Base-by-base conservation (phyloP, 2,113 vertebrate genomes). In the Sapayoa aenigma region DNA sequence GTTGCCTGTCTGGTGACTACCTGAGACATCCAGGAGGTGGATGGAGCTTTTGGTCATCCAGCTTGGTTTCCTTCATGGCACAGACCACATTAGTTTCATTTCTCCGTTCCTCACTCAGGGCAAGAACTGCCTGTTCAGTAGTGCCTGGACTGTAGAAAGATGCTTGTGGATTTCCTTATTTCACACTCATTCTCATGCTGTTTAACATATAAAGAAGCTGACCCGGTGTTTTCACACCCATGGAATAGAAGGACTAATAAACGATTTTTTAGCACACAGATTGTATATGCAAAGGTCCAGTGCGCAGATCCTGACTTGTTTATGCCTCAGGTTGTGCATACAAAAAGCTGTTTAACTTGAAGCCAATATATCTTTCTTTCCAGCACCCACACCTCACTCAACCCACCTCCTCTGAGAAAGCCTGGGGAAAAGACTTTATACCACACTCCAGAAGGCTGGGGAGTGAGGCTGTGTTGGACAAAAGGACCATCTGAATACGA, bases 271-370 rank as follows among this genome's bases (percentile, higher is more conserved):
- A 79, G 80, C 42, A 39, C 86, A 67, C 52, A 50, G 76, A 85
- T 77, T 93, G 93, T 94, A 11, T 95, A 95, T 97, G 96, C 94
- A 96, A 96, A 96, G 93, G 95, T 96, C 94, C 94, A 96, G 92
- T 25, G 46, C 11, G 42, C 96, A 96, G 82, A 97, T 96, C 96
- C 95, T 82, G 80, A 96, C 94, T 94, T 97, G 94, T 97, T 96
- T 92, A 59, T 84, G 95, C 96, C 96, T 95, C 86, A 1, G 96
- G 96, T 95, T 76, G 96, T 89, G 94, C 95, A 95, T 96, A 96
- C 93, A 96, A 94, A 97, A 96, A 95, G 93, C 93, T 96, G 25
- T 96, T 97, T 96, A 96, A 95, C 92, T 95, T 77, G 63, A 90
- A 94, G 94, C 88, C 93, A 96, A 86, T 96, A 41, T 83, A 69